Evolutionary conservation across 2,888 invertebrate species (phyloP), one percentile per base, ranked within the genome.

Genomic region (Drosophila crucigera): DNA sequence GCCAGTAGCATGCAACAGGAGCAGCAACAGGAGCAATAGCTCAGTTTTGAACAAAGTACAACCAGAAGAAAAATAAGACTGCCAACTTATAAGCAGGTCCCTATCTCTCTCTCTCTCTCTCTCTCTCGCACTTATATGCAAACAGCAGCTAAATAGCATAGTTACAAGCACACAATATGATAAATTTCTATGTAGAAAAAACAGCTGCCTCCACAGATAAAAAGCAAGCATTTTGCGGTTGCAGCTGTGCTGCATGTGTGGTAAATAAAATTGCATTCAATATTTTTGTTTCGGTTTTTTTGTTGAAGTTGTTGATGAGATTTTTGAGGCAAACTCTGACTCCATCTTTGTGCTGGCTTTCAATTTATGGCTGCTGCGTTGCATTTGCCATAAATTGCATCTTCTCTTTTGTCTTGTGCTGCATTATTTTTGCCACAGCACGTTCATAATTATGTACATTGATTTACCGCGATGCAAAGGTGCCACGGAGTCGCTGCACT

Each of bases 251-350:
- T 35, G 64, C 52, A 59, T 58, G 70, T 84, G 82, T 59, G 76
- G 62, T 76, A 86, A 84, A 85, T 85, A 80, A 85, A 85, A 86
- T 85, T 85, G 83, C 84, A 82, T 86, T 89, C 86, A 89, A 86
- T 89, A 89, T 86, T 86, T 88, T 84, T 75, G 67, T 71, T 58
- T n/a, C 55, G 56, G 14, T 60, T 69, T 77, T 63, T 72, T 55
- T 53, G 66, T 63, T 25, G 25, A 10, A 11, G 19, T 25, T 71
- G 76, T 73, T 88, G 89, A 88, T 85, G 85, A 89, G 89, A 84
- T 85, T 88, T 75, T 70, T 59, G 52, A 31, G 41, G 63, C 61
- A 73, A 25, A 30, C 68, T 47, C 35, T 37, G 22, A 68, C 55
- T 28, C 7, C 56, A n/a, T 67, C 84, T 80, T 60, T 85, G 82